Evolutionary conservation across 2,888 invertebrate genomes (phyloP), one percentile per base, ranked within the genome.

Genomic region (Scaptomyza tumidula): DNA sequence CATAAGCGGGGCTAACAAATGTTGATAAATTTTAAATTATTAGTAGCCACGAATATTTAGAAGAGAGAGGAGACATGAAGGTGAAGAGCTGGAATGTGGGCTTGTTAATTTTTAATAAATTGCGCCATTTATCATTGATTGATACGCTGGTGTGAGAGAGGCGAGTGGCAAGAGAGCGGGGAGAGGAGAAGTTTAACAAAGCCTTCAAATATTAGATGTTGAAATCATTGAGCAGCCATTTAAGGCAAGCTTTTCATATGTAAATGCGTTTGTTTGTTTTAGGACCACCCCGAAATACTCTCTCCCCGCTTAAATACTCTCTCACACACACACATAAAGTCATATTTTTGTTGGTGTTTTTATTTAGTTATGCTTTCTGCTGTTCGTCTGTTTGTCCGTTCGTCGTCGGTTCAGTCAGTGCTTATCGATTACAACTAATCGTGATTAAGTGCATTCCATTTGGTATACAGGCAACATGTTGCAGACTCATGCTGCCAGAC

Each of bases 371-470:
- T 19, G 19, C 19, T 19, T 19, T 19, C 19, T n/a, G n/a, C n/a
- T n/a, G n/a, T n/a, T n/a, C n/a, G n/a, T n/a, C n/a, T n/a, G 65
- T n/a, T 1, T 5, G 35, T 35, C 6, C 5, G 62, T 31, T 16
- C 29, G 14, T 31, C 11, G 13, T 49, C 19, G 13, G 16, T 29
- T 44, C 44, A 44, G 60, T 33, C 2, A 3, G 33, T 68, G 85
- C 87, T 90, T 90, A 89, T 90, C 89, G 90, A 89, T 89, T 89
- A 86, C 85, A 85, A 71, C 90, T 89, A 89, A 89, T 89, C 89
- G 90, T 90, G 90, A 89, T 89, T 90, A 89, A 89, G 90, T 89
- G 90, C 90, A 89, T 89, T 89, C 89, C 90, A 90, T 90, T 88
- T 86, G 73, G 56, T 52, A 19, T 44, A 66, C 43, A 56, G 59